Base-by-base conservation (phyloP, 2,888 invertebrate genomes). In the Therioaphis trifolii region DNA sequence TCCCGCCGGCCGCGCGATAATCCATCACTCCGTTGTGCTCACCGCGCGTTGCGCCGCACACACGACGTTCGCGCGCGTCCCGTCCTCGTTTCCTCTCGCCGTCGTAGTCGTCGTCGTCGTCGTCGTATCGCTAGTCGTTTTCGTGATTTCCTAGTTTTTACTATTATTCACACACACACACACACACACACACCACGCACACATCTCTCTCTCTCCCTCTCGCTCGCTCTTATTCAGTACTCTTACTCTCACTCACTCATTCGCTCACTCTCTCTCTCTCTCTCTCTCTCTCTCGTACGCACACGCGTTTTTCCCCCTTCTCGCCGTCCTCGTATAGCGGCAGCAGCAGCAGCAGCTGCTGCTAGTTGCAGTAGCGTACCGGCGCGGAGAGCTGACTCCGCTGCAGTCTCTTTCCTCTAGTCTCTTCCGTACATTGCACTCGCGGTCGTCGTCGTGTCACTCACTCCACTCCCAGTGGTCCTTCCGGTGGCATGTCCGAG, bases 1-100 rank as follows among this genome's bases (percentile, higher is more conserved):
- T 85, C 84, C 86, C 86, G 85, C n/a, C 85, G 52, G 52, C 78
- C 66, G 66, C 21, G 78, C 77, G 77, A 77, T 49, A 24, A 77
- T 66, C n/a, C 46, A 24, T 21, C 24, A n/a, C 40, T 5, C n/a
- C 0, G n/a, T n/a, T n/a, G n/a, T n/a, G n/a, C n/a, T n/a, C n/a
- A n/a, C n/a, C n/a, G n/a, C n/a, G n/a, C n/a, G n/a, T n/a, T n/a
- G n/a, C n/a, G n/a, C 11, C n/a, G 24, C 68, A 46, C 85, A 40
- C 24, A 18, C 49, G 24, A 18, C 49, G 35, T n/a, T 55, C 49
- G 46, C n/a, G 27, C 15, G 63, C 49, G 35, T 35, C 35, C 3
- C 35, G 7, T 3, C 49, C 24, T 11, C 66, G 52, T 29, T 55
- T 29, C 29, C 21, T n/a, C 15, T 63, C 35, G 9, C 18, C 12